These are phyloP conservation scores for Chrysolina americana DNA, from an alignment of 2,888 invertebrate genomes.

Conservation along the genomic window DNA sequence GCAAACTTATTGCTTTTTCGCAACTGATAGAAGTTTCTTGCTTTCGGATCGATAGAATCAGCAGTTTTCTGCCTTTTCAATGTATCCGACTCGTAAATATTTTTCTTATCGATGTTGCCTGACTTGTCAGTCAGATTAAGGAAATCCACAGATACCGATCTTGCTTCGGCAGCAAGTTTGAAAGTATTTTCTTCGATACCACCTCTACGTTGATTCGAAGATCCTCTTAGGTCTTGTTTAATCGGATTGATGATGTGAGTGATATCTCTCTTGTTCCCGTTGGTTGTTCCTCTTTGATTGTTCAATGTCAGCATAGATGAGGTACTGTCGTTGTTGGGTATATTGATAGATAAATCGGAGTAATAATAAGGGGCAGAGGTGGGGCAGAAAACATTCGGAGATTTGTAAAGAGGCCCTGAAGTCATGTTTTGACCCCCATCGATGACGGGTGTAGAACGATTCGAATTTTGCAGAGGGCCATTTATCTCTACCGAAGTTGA, in stretches of 20 bases:
- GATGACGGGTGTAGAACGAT: constrained; percentile 61
- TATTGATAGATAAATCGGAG: constrained; percentile 77
- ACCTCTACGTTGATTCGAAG: constrained; percentile 51
- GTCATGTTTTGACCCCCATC: constrained; percentile 56
- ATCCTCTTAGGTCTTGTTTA: constrained; percentile 64
- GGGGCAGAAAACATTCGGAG: constrained; percentile 51
- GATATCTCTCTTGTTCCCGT: constrained; percentile 77
- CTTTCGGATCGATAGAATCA: constrained; percentile 71
- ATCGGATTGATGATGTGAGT: constrained; percentile 83
- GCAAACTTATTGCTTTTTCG: constrained; percentile 62
- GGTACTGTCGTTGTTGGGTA: constrained; percentile 55
- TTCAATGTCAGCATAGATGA: constrained; percentile 72
- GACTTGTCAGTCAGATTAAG: constrained; percentile 78
- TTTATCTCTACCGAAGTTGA: constrained; percentile 63
- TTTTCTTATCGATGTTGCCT: constrained; percentile 77
- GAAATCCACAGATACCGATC: constrained; percentile 79
- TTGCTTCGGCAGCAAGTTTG: constrained; percentile 74
- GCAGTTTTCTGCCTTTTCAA: constrained; percentile 74
- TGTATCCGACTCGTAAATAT: constrained; percentile 80
- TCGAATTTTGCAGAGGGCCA: constrained; percentile 60
- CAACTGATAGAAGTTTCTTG: constrained; percentile 69
- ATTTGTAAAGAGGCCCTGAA: constrained; percentile 51
- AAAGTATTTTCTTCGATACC: constrained; percentile 65
- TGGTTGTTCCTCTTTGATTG: constrained; percentile 79
- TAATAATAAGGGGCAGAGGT: constrained; percentile 89